Percentiles rank a stretch among this genome's conserved stretches.
These are phyloP conservation scores for Abscondita cerata DNA, from an alignment of 2,888 invertebrate genomes.

Conservation along the genomic window DNA sequence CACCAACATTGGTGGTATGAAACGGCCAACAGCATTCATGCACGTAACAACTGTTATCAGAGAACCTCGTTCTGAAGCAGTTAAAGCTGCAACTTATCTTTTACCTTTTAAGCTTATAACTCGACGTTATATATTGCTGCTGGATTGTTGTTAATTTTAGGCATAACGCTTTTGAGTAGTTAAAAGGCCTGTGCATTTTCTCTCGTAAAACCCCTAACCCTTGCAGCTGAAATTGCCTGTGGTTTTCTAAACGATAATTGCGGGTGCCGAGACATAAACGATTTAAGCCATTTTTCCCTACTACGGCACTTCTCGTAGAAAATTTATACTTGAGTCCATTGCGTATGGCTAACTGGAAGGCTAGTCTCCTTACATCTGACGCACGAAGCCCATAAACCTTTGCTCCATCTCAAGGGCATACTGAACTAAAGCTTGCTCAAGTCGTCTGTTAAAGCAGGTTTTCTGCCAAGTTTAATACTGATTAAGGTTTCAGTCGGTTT, in stretches of 20 bases:
- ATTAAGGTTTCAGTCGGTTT: too few relatives aligned
- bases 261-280: slow-evolving; percentile 36
- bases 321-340: slow-evolving; percentile 42
- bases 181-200: not conserved
- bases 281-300: slow-evolving; percentile 37
- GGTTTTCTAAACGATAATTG: slow-evolving; percentile 22
- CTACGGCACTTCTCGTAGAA: slow-evolving; percentile 16
- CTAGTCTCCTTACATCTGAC: slow-evolving; percentile 41
- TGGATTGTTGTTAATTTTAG: slow-evolving; percentile 37
- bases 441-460: too few relatives aligned
- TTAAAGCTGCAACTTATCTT: slow-evolving; percentile 46
- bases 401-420: slow-evolving; percentile 39
- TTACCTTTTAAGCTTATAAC: slow-evolving; percentile 46
- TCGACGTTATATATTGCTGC: slow-evolving; percentile 41
- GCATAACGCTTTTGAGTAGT: not conserved
- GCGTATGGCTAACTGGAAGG: slow-evolving; percentile 39
- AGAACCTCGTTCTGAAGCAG: slow-evolving; percentile 50
- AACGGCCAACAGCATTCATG: slow-evolving; percentile 47
- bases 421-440: slow-evolving; percentile 36
- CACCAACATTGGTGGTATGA: slow-evolving; percentile 50
- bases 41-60: slow-evolving; percentile 44
- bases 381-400: slow-evolving; percentile 44
- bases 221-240: slow-evolving; percentile 21
- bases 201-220: slow-evolving; percentile 37
- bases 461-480: slow-evolving; percentile 21